A percentile compares a stretch with the other conserved stretches of the same genome.
Conservation (phyloP, 2,797 vertebrate genomes). For the Acomys russatus region DNA sequence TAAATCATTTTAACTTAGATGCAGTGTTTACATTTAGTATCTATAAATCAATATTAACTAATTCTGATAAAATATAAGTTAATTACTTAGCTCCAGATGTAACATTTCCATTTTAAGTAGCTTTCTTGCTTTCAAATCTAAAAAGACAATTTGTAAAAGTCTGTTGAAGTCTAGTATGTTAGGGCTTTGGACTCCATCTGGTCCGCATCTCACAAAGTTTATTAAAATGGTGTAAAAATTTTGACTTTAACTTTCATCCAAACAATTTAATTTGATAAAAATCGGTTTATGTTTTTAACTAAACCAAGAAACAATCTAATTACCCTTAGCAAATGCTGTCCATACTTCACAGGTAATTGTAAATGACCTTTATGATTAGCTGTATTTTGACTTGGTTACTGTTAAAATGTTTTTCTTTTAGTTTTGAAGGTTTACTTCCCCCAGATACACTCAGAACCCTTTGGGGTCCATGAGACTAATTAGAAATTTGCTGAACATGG, state of each 20-base stretch:
- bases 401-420: constrained; percentile 21
- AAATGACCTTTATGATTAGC: not conserved
- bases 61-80: not conserved
- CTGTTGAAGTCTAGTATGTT: not conserved
- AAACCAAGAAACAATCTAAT: not conserved
- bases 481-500: not conserved
- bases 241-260: constrained; percentile 32
- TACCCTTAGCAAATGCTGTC: not conserved
- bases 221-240: constrained; percentile 42
- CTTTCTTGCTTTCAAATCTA: not conserved
- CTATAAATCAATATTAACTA: not conserved
- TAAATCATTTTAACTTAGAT: constrained; percentile 33
- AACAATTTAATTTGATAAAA: constrained; percentile 33
- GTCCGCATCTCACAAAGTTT: not conserved
- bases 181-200: not conserved
- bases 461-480: not conserved
- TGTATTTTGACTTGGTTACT: not conserved
- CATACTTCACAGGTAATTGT: not conserved
- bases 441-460: not conserved
- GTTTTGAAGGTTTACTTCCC: not conserved
- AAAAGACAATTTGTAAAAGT: constrained; percentile 12
- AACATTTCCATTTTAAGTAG: not conserved
- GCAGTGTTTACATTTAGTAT: not conserved
- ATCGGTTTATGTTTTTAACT: not conserved
- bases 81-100: not conserved